Base-by-base conservation (phyloP, 1,140 invertebrate species). In the Philotrypesis tridentata region DNA sequence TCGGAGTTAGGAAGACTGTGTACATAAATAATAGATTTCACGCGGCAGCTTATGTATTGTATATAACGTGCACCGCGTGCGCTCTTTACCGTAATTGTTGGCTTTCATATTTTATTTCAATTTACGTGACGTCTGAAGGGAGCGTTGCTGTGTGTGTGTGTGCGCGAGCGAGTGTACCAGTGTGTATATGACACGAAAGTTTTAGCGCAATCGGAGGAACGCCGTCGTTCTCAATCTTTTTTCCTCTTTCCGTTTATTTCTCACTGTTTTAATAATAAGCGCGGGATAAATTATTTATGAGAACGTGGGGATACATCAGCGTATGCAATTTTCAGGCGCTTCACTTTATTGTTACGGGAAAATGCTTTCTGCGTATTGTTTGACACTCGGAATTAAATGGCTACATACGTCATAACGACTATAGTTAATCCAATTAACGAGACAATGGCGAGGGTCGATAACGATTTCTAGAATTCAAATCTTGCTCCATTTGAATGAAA, bases 61-160 rank as follows among this genome's bases (percentile, higher is more conserved):
- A n/a, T n/a, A n/a, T n/a, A n/a, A n/a, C n/a, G n/a, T n/a, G n/a
- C n/a, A 29, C 9, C 31, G 14, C 27, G 33, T 25, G 73, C 33
- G 33, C 37, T 11, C 17, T 40, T 40, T n/a, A n/a, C n/a, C n/a
- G 8, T 55, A 74, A 80, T 67, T 61, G 67, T 82, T 82, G 29
- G 79, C 60, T 76, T 84, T 33, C 70, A 55, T 55, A n/a, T n/a
- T n/a, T 82, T 72, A 17, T 27, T 77, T 63, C 25, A 23, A 65
- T 72, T 71, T 72, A 25, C 21, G 11, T 55, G 48, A 21, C 4
- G 21, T 7, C 48, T 55, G 48, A 55, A 55, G n/a, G n/a, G n/a
- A n/a, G n/a, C n/a, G n/a, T n/a, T n/a, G 40, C 40, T 43, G 40
- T 14, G 40, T 43, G 12, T 14, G 12, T 11, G 17, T 14, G 40